Evolutionary conservation across 2,888 invertebrate genomes (phyloP), one percentile per base, ranked within the genome.

Genomic region (Drosophila diplacantha): DNA sequence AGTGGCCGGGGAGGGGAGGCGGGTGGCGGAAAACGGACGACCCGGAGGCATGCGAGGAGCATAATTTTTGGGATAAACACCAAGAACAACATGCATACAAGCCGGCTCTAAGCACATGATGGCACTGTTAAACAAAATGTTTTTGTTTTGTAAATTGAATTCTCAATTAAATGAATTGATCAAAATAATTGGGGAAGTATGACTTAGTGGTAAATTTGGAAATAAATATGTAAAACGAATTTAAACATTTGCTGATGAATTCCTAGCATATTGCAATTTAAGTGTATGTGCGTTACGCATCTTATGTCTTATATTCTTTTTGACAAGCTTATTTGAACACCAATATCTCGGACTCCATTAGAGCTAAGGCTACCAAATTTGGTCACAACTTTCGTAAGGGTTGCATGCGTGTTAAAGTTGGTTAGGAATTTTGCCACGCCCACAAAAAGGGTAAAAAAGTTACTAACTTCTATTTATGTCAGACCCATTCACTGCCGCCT

Each of bases 61-160:
- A 77, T 75, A 79, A 75, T 81, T 77, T 76, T 81, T 73, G 50
- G 79, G 76, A 67, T 71, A 81, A 72, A 76, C 81, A 62, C 51
- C 41, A 53, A 72, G 49, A 29, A 68, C 43, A 57, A 54, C 29
- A 49, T 31, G 50, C 50, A 54, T 49, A 43, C 47, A 58, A 49
- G 63, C 32, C 24, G 38, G 24, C n/a, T 59, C 59, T 11, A 31
- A 59, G 37, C 22, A 58, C 35, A 59, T 44, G 37, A 38, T 5
- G 14, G 38, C 58, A 58, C 58, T 37, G 35, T 6, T 6, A 1
- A 35, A 16, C 24, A 57, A 16, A 6, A 2, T 1, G 0, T 18
- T 8, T 8, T 7, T 26, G 9, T 26, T 26, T 26, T 8, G 8
- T 8, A 26, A 26, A 26, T 26, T 26, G 12, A 41, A 41, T 16